Base-by-base conservation (phyloP, 2,113 vertebrate genomes). In the Neodon shergylaensis region DNA sequence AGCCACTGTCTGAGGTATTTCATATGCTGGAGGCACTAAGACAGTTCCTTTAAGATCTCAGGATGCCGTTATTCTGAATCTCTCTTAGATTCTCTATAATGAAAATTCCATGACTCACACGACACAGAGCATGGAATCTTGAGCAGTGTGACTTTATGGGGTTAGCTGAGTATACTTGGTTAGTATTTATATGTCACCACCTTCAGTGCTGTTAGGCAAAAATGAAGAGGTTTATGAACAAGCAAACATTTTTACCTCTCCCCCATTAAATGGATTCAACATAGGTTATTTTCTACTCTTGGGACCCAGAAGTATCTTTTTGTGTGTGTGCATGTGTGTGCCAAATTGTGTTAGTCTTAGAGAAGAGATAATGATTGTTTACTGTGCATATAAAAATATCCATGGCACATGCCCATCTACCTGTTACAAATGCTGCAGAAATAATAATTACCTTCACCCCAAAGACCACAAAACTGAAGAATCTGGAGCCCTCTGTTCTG, bases 261-360 rank as follows among this genome's bases (percentile, higher is more conserved):
- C 9, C 3, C 1, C 65, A 42, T 19, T 22, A 52, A 17, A 33
- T 82, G 63, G 49, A 79, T 16, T 39, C 42, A 70, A 0, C 24
- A 44, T 81, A 76, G 31, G 8, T 90, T 90, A n/a, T 36, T 87
- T 81, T 83, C 74, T 42, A 83, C 12, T 95, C 58, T 83, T 61
- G 3, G 10, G 8, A 47, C 3, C 63, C 81, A 5, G 8, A 31
- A 65, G 7, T 10, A 39, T 87, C 26, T 36, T 87, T 31, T 86
- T 58, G 16, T 58, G 54, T 6, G 17, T 58, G 17, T 58, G 54
- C 13, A 14, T 58, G 54, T 58, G 54, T 93, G 31, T 90, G 26
- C 28, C 33, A 42, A 78, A 19, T 21, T 42, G 1, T 74, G 28
- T 73, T 73, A 44, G 39, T 84, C 16, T 31, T 33, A 5, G n/a